Base-by-base conservation (phyloP, 92 coral and sea anemone species). In the Parazoanthus atlanticus region DNA sequence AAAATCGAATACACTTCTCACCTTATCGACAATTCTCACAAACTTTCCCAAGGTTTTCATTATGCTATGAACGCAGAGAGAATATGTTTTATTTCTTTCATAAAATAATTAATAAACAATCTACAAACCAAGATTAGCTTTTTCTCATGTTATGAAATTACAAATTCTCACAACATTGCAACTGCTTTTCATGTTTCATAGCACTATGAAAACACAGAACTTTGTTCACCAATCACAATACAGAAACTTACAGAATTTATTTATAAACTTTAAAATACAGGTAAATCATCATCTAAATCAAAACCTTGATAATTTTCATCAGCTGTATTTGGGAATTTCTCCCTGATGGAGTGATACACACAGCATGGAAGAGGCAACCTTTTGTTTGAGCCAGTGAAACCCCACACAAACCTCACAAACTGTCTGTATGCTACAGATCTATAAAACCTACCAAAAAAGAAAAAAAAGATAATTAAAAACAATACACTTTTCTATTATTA, bases 11-110 rank as follows among this genome's bases (percentile, higher is more conserved):
- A 32, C 46, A 73, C 46, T 73, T 73, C 30, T 73, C 28, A 73
- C 41, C 77, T 73, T 73, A 46, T 73, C 77, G 21, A 73, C 46
- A 73, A 73, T 73, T 32, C 26, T 73, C 77, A 73, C 77, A 73
- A 31, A 74, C 78, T 74, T 74, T 74, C 49, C 78, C 78, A 74
- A 74, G 49, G 78, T 74, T 74, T 74, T 74, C 78, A 74, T 74
- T 34, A 74, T 34, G 49, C 78, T 74, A 74, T 74, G 78, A 74
- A 33, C 49, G 47, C 78, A 74, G 78, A 74, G 78, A 74, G 78
- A 74, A 74, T 74, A 6, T 19, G 78, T 74, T 34, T 74, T 74
- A 74, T 74, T 74, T 40, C n/a, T 74, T 74, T 74, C 43, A 74
- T 74, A 34, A 34, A 74, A 74, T 74, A 74, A 34, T 33, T 74